These are phyloP conservation scores for Ameiurus melas DNA, from an alignment of 2,113 vertebrate genomes.

Conservation along the genomic window DNA sequence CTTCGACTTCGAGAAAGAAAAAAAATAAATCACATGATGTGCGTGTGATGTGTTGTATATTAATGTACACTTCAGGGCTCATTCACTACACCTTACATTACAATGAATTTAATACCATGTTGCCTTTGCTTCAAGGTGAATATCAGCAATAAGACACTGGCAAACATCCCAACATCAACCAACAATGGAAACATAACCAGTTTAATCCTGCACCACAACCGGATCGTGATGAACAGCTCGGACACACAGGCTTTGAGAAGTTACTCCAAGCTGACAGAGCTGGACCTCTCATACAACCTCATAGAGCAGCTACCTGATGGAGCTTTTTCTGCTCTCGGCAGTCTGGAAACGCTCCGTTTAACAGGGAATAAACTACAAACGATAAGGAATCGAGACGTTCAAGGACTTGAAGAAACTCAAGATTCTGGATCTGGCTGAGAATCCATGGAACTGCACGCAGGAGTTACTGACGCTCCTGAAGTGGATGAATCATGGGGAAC, in stretches of 20 bases:
- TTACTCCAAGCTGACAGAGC: constrained; percentile 66
- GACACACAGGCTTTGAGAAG: constrained; percentile 66
- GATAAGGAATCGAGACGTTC: constrained; percentile 59
- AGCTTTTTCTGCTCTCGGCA: constrained; percentile 60
- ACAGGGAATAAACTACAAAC: constrained; percentile 66
- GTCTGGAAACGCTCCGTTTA: constrained; percentile 69
- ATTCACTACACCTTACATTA: neutral
- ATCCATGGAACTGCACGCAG: constrained; percentile 85
- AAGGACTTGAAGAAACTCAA: constrained; percentile 54
- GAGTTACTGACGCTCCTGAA: constrained; percentile 64
- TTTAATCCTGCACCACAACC: constrained; percentile 71
- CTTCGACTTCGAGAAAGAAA: neutral
- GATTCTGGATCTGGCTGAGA: constrained; percentile 71
- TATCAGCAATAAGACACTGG: constrained; percentile 57
- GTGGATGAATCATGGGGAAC: constrained; percentile 63
- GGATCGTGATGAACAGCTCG: constrained; percentile 62
- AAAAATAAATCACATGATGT: neutral
- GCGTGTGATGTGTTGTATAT: neutral
- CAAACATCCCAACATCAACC: constrained; percentile 63
- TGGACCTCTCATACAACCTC: constrained; percentile 80
- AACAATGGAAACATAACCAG: constrained; percentile 60
- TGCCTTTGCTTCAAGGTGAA: constrained; percentile 42
- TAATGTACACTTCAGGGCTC: neutral
- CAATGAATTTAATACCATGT: neutral
- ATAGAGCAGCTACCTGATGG: constrained; percentile 70